Percentiles rank a stretch among this genome's conserved stretches.
phyloP scores from a whole-genome alignment of 2,888 invertebrate genomes.

The Synergus itoensis region DNA sequence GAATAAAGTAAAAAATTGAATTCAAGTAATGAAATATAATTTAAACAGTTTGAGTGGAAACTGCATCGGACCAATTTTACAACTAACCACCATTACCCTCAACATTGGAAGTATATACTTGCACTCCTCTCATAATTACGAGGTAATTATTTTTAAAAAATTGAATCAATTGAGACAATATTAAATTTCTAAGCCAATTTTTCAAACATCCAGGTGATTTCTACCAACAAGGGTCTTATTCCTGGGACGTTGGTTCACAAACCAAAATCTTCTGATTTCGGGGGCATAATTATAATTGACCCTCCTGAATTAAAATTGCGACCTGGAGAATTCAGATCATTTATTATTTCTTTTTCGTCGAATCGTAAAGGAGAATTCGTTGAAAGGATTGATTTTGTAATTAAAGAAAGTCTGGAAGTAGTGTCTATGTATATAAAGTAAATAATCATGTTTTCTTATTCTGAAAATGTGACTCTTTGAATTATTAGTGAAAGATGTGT shows the following conservation, averaged over 20 bases:
- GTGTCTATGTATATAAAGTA: conserved; percentile 82
- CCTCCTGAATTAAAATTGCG: conserved; percentile 78
- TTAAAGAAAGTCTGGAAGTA: conserved; percentile 81
- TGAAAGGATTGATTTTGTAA: conserved; percentile 81
- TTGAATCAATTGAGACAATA: too few species aligned
- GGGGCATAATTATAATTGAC: conserved; percentile 80
- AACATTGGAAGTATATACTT: conserved; percentile 81
- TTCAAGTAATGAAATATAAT: neutral
- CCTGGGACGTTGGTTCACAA: conserved; percentile 80
- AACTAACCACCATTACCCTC: conserved; percentile 80
- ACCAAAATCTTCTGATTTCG: conserved; percentile 79
- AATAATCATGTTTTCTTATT: conserved; percentile 57
- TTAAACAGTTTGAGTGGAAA: conserved; percentile 77
- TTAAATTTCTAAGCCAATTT: neutral
- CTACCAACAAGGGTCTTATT: conserved; percentile 79
- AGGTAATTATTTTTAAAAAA: conserved; percentile 73
- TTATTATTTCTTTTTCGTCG: conserved; percentile 81
- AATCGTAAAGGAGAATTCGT: conserved; percentile 82
- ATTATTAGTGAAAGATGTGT: neutral
- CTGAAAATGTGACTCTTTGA: neutral
- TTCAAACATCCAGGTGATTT: conserved; percentile 62
- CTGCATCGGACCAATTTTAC: conserved; percentile 81
- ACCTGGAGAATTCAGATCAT: conserved; percentile 79
- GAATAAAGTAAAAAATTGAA: neutral
- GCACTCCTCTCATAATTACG: conserved; percentile 81